Percentiles rank a stretch among this genome's conserved stretches.
These are phyloP conservation scores for Blera fallax DNA, from an alignment of 2,888 invertebrate species.

Conservation along the genomic window DNA sequence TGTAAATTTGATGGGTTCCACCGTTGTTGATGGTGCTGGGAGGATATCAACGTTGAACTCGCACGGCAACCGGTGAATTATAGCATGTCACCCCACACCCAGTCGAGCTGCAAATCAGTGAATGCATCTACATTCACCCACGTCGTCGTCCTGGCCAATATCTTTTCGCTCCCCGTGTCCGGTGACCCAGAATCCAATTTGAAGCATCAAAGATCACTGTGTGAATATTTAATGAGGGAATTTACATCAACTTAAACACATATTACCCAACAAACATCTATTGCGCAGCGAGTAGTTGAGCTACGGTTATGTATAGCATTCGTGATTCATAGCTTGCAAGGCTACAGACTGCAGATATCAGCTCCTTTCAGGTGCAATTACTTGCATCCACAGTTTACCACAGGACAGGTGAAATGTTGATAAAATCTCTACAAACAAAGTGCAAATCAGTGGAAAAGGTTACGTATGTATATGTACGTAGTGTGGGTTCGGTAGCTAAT, in stretches of 20 bases:
- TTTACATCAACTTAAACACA: constrained; percentile 49
- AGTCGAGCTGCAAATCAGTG: constrained; percentile 3
- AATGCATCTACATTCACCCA: constrained; percentile 9
- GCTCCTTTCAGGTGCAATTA: constrained; percentile 35
- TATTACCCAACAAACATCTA: constrained; percentile 18
- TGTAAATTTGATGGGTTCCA: constrained; percentile 37
- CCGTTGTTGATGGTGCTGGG: neutral
- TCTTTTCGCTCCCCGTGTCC: constrained; percentile 19
- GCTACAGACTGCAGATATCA: constrained; percentile 12
- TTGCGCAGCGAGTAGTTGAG: neutral
- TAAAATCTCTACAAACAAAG: constrained; percentile 34
- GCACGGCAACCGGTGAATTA: constrained; percentile 13
- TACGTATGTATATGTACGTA: neutral
- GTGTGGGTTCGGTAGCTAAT: neutral
- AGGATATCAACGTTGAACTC: constrained; percentile 15
- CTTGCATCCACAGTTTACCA: constrained; percentile 33
- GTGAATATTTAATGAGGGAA: constrained; percentile 59
- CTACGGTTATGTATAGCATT: constrained; percentile 18
- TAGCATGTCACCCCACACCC: constrained; percentile 8
- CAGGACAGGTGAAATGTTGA: constrained; percentile 48
- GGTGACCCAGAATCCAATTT: constrained; percentile 49
- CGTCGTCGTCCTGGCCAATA: constrained; percentile 12
- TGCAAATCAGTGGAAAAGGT: constrained; percentile 10
- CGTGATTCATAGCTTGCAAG: constrained; percentile 16
- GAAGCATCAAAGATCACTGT: constrained; percentile 49